These are phyloP conservation scores for Cydia fagiglandana DNA, from an alignment of 1,140 invertebrate genomes.

Conservation along the genomic window DNA sequence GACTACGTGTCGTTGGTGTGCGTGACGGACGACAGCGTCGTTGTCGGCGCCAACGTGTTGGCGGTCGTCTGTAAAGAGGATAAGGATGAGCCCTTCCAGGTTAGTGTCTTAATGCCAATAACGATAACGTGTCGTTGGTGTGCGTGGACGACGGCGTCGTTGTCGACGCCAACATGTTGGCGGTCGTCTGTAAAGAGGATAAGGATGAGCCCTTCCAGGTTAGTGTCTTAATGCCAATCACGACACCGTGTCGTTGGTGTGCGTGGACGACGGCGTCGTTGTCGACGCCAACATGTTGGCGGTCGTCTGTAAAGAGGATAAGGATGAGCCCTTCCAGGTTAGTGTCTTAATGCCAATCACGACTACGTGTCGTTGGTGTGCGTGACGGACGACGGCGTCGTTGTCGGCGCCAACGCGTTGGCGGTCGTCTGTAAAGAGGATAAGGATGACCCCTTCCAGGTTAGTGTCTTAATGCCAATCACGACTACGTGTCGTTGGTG, in stretches of 20 bases:
- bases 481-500: too few species aligned
- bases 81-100: too few species aligned
- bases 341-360: slow-evolving; percentile 36
- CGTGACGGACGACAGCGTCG: slow-evolving; percentile 51
- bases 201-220: slow-evolving; percentile 18
- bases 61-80: slow-evolving; percentile 53
- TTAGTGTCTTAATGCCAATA: too few species aligned
- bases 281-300: background rate
- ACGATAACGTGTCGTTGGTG: too few species aligned
- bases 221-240: too few species aligned
- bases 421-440: slow-evolving; percentile 53
- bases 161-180: background rate
- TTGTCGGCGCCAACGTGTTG: slow-evolving; percentile 56
- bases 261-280: background rate
- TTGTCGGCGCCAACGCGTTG: slow-evolving; percentile 55
- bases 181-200: background rate
- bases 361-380: slow-evolving; percentile 60
- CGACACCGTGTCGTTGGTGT: too few species aligned
- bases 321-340: slow-evolving; percentile 39
- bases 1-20: slow-evolving; percentile 60
- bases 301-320: slow-evolving; percentile 1
- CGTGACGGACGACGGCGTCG: slow-evolving; percentile 51
- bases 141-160: too few species aligned
- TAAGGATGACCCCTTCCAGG: too few species aligned
- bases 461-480: too few species aligned